Evolutionary conservation across 2,113 vertebrate genomes (phyloP).

Genomic region (Solenodon paradoxus): DNA sequence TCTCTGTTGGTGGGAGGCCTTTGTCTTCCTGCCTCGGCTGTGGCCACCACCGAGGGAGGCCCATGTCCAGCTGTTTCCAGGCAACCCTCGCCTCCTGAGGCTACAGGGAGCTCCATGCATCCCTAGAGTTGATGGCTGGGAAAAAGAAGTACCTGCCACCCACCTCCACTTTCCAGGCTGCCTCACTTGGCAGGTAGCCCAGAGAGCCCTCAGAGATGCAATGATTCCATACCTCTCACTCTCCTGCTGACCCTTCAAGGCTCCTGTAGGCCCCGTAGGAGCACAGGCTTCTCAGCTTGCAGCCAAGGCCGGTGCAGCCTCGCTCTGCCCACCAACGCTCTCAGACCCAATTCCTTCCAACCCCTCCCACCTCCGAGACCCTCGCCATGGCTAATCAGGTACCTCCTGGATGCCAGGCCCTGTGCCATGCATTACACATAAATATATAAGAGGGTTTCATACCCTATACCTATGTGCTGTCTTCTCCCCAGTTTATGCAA

Average conservation of each 20-base stretch:
- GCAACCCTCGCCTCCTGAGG: conserved; percentile 38
- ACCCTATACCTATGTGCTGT: neutral
- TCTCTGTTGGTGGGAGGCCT: conserved; percentile 53
- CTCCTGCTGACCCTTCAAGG: neutral
- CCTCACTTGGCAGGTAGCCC: neutral
- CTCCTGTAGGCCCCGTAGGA: neutral
- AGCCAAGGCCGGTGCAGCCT: too few species aligned
- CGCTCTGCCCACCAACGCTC: neutral
- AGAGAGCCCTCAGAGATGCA: neutral
- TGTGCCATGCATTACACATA: neutral
- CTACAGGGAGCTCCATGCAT: neutral
- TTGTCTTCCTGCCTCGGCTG: conserved; percentile 45
- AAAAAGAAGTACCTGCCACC: neutral
- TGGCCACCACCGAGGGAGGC: neutral
- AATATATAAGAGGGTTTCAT: neutral
- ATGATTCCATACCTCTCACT: neutral
- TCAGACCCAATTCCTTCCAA: neutral
- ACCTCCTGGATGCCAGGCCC: neutral
- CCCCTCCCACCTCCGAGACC: neutral
- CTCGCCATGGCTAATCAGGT: neutral
- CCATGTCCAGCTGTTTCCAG: conserved; percentile 61
- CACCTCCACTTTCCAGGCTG: neutral
- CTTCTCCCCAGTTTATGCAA: neutral
- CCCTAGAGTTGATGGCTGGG: neutral
- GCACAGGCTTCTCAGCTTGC: neutral